phyloP scores from a whole-genome alignment of 1,140 invertebrate species.

The Eupeodes corollae region DNA sequence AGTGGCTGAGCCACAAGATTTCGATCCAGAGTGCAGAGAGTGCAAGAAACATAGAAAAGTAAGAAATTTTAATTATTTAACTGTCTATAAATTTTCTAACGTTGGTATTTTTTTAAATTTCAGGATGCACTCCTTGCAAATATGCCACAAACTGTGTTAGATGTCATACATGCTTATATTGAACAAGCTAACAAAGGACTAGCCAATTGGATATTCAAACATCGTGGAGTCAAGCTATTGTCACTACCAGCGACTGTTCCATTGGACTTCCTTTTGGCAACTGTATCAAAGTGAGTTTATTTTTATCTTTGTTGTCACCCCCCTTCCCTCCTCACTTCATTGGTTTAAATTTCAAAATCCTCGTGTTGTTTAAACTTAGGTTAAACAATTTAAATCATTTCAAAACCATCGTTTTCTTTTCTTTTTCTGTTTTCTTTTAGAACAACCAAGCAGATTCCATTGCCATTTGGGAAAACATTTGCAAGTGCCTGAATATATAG shows the following conservation, averaged over 20 bases:
- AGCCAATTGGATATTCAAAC: conserved; percentile 79
- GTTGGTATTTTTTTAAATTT: background rate
- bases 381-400: background rate
- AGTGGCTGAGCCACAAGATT: conserved; percentile 50
- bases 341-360: conserved; percentile 3
- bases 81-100: background rate
- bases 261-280: conserved; percentile 72
- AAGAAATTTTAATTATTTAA: conserved; percentile 11
- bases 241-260: conserved; percentile 75
- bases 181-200: conserved; percentile 82
- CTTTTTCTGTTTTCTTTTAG: conserved; percentile 9
- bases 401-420: background rate
- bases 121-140: conserved; percentile 77
- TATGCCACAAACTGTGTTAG: conserved; percentile 72
- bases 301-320: background rate
- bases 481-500: conserved; percentile 6
- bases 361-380: background rate
- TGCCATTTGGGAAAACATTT: conserved; percentile 15
- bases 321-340: background rate
- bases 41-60: conserved; percentile 76
- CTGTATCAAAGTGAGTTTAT: conserved; percentile 64
- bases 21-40: conserved; percentile 70
- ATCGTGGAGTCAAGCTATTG: conserved; percentile 65
- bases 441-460: conserved; percentile 14
- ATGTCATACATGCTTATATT: conserved; percentile 83